Evolutionary conservation across 2,113 vertebrate species (phyloP).

Genomic region (Phyllostomus discolor): DNA sequence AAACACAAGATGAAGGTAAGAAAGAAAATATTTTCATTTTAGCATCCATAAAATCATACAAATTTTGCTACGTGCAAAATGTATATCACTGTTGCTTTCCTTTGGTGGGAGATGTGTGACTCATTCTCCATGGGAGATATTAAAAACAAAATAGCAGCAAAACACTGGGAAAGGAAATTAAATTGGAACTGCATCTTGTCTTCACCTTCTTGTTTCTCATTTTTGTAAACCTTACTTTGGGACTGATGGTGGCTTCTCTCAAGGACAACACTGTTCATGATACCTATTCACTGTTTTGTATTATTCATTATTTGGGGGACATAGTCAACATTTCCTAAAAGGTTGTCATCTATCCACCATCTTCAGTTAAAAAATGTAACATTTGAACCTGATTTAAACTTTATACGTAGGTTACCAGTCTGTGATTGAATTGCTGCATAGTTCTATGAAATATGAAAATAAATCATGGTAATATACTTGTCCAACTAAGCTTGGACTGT

Average conservation of each 20-base stretch:
- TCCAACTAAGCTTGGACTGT: not conserved
- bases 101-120: slow-evolving; percentile 44
- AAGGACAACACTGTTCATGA: slow-evolving; percentile 18
- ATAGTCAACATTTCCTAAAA: slow-evolving; percentile 59
- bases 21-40: slow-evolving; percentile 65
- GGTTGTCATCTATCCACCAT: slow-evolving; percentile 50
- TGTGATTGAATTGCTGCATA: not conserved
- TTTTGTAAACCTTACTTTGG: slow-evolving; percentile 53
- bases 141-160: slow-evolving; percentile 54
- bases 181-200: slow-evolving; percentile 42
- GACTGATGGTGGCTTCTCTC: slow-evolving; percentile 32
- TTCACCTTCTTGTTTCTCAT: slow-evolving; percentile 38
- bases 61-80: slow-evolving; percentile 66
- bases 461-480: slow-evolving; percentile 14
- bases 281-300: slow-evolving; percentile 53
- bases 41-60: slow-evolving; percentile 66
- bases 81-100: not conserved
- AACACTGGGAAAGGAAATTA: slow-evolving; percentile 63
- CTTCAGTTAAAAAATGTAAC: slow-evolving; percentile 31
- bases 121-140: slow-evolving; percentile 45
- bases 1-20: slow-evolving; percentile 60
- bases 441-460: slow-evolving; percentile 31
- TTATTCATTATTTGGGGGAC: slow-evolving; percentile 64
- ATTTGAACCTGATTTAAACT: slow-evolving; percentile 35
- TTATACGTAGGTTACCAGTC: not conserved